Evolutionary conservation across 2,888 invertebrate species (phyloP).

Genomic region (Andrena bucephala): DNA sequence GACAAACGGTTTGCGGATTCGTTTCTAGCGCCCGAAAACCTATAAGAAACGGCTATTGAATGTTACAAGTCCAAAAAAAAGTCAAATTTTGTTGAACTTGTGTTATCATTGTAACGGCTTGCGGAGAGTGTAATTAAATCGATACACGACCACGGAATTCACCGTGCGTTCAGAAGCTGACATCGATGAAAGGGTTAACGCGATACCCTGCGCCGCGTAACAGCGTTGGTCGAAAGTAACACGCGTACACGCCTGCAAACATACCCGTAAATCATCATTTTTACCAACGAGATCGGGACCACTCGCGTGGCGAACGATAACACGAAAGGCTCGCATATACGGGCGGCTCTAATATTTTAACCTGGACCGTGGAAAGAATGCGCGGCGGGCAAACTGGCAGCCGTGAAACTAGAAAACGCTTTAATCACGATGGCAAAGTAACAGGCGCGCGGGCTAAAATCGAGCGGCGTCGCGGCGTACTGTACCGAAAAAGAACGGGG

Average conservation of each 20-base stretch:
- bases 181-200: not conserved
- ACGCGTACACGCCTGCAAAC: not conserved
- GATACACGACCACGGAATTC: not conserved
- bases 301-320: not conserved
- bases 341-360: conserved; percentile 1
- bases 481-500: not conserved
- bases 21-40: too few relatives aligned
- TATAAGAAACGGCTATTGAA: too few relatives aligned
- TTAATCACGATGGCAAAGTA: conserved; percentile 1
- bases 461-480: not conserved
- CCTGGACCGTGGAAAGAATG: not conserved
- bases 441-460: not conserved
- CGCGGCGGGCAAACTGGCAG: not conserved
- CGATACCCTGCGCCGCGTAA: not conserved
- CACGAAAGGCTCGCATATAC: not conserved
- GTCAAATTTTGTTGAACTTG: too few relatives aligned
- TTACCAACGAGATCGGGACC: not conserved
- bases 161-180: not conserved
- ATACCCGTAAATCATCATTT: conserved; percentile 1
- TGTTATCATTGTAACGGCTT: too few relatives aligned
- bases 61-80: too few relatives aligned
- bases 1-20: too few relatives aligned
- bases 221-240: too few relatives aligned
- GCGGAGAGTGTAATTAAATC: too few relatives aligned
- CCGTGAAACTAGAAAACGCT: conserved; percentile 21